Base-by-base conservation (phyloP, 1,140 invertebrate genomes). In the Zaprionus lachaisei region DNA sequence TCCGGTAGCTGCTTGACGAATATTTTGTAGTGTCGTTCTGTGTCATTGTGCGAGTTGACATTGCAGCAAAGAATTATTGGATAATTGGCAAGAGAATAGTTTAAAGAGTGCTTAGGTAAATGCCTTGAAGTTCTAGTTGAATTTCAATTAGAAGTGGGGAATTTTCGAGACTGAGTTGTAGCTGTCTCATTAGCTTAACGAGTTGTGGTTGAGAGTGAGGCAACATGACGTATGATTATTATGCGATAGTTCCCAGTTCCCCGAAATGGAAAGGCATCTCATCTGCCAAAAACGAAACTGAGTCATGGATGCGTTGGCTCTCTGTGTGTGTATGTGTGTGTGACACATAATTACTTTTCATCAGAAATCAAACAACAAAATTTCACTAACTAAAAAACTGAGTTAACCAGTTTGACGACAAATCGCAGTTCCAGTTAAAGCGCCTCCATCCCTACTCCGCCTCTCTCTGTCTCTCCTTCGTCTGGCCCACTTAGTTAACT, bases 321-420 rank as follows among this genome's bases (percentile, higher is more conserved):
- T 31, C 31, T 31, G 31, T 11, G 31, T 34, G 31, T 31, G 28
- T 26, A n/a, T 2, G 12, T 11, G 7, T 31, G 15, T 51, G 67
- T 66, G 74, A 77, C 69, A 66, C 74, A 72, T 71, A 62, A 74
- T 66, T 65, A 22, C 38, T 61, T 62, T 77, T 72, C 68, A 62
- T 55, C 56, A n/a, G 73, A 72, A 77, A 72, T 41, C 55, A 41
- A 61, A 60, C 26, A 9, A 47, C 28, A 15, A 70, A 77, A 72
- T 77, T 77, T 77, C 74, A 72, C 74, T 72, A n/a, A 69, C 38
- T 34, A 64, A 58, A 51, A 51, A 47, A 44, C 15, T 12, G 31
- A 57, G 31, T 44, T 51, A 73, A 77, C 64, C 64, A 55, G 71
- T 77, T 73, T 56, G 57, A 56, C 74, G 37, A 34, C 54, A 34